phyloP scores from a whole-genome alignment of 2,888 invertebrate species.

The Sarcophaga rosellei region DNA sequence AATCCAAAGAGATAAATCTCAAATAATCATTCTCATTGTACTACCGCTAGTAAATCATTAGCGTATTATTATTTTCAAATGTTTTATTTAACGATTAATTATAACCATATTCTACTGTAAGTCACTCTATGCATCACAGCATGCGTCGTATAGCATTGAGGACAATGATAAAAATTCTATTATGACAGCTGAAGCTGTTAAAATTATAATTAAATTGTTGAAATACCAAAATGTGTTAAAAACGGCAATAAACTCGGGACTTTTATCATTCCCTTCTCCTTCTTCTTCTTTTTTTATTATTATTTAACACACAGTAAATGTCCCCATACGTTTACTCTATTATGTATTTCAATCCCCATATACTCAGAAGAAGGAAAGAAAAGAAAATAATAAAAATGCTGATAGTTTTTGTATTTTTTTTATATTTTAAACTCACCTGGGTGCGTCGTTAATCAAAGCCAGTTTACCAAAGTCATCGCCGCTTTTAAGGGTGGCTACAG shows the following conservation, averaged over 20 bases:
- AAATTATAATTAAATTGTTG: slow-evolving; percentile 54
- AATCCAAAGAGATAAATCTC: too few relatives aligned
- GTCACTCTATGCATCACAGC: not conserved
- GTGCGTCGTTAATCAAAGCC: slow-evolving; percentile 92
- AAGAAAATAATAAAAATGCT: not conserved
- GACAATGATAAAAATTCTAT: not conserved
- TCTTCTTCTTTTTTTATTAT: too few relatives aligned
- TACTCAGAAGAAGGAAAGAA: not conserved
- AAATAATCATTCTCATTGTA: too few relatives aligned
- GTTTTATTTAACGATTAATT: not conserved
- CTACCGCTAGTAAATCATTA: too few relatives aligned
- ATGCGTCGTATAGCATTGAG: not conserved
- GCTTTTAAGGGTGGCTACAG: slow-evolving; percentile 90
- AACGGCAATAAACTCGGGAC: not conserved
- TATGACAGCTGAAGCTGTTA: slow-evolving; percentile 47
- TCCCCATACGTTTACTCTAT: not conserved
- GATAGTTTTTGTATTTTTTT: too few relatives aligned
- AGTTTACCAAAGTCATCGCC: slow-evolving; percentile 94
- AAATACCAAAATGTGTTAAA: slow-evolving; percentile 23
- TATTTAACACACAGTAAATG: too few relatives aligned
- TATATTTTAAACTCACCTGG: slow-evolving; percentile 83
- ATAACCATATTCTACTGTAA: not conserved
- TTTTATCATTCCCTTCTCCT: not conserved
- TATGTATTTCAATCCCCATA: slow-evolving; percentile 5
- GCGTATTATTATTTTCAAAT: not conserved